Base-by-base conservation (phyloP, 2,888 invertebrate species). In the Asteroscopus sphinx region DNA sequence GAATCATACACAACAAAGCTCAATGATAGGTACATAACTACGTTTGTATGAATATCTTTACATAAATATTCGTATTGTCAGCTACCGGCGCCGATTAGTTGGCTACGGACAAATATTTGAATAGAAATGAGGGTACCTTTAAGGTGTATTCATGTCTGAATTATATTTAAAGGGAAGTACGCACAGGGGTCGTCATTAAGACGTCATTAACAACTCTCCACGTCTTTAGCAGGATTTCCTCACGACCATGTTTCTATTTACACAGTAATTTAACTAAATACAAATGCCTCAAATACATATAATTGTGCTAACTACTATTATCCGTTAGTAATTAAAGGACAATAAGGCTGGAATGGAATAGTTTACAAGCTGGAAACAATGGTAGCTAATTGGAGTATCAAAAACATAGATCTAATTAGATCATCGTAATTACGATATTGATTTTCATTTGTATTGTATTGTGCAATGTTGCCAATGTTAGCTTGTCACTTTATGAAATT, bases 161-260 rank as follows among this genome's bases (percentile, higher is more conserved):
- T 73, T 48, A 68, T 60, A 62, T 66, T 74, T 63, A 53, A 73
- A 55, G 56, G 48, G 49, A 60, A 61, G 36, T 64, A 42, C 56
- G 45, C 48, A 60, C 45, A 62, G 70, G 59, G 68, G 68, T 58
- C 72, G 81, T 83, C 82, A 82, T 86, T 84, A 83, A 74, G 75
- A 76, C 68, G 76, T 82, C 81, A 85, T 86, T 86, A 83, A 79
- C 80, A 79, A 69, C 77, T 81, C 77, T 75, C 73, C 72, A 76
- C 73, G 83, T 83, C 80, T 76, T 77, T 60, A 62, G 60, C 81
- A 83, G 79, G 76, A 77, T 80, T 79, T 77, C 68, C 77, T 62
- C 17, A 41, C 55, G 40, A 58, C 51, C 48, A 62, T 72, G 67
- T 67, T 53, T 44, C 45, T 60, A 60, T 39, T 64, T 61, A 62